Base-by-base conservation (phyloP, 2,888 invertebrate species). In the Zhuqinia jingwanae region DNA sequence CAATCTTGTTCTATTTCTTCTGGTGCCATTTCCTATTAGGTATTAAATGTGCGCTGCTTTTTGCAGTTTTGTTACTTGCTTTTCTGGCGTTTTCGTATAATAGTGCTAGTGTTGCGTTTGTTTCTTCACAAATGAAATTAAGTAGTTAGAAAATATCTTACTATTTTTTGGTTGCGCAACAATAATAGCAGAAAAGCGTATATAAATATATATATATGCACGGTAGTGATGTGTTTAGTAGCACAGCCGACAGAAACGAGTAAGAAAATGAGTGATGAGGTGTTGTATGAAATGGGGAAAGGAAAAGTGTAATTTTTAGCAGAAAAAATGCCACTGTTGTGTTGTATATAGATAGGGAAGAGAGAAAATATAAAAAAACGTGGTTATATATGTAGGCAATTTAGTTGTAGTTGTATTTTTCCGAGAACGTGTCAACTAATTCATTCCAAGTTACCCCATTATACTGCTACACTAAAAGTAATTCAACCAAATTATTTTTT, bases 221-320 rank as follows among this genome's bases (percentile, higher is more conserved):
- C 25, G 27, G 15, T 10, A n/a, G n/a, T n/a, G n/a, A n/a, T 13
- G 11, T 58, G 10, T 20, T 6, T n/a, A 25, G 17, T 17, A 20
- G 36, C 20, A 36, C 36, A 36, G 36, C 5, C 3, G 36, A 36
- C 36, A 65, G 36, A 42, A 17, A n/a, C n/a, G 27, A 83, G 20
- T 45, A 11, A 63, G 81, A 60, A 77, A 84, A 84, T 84, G 84
- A 84, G n/a, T n/a, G 77, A 84, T 84, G 78, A 78, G 50, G 84
- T 84, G 84, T 60, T 76, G 30, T n/a, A 13, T 68, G 13, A 58
- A 84, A 78, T 84, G 77, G 50, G 36, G n/a, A 56, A n/a, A 65
- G 78, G 56, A 70, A 78, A 30, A 27, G 13, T 36, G 58, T 22
- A 56, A 65, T 65, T 65, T 30, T 63, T 42, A 11, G 13, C 17